Conservation (phyloP, 2,797 vertebrate genomes). For the Meda fulgida region DNA sequence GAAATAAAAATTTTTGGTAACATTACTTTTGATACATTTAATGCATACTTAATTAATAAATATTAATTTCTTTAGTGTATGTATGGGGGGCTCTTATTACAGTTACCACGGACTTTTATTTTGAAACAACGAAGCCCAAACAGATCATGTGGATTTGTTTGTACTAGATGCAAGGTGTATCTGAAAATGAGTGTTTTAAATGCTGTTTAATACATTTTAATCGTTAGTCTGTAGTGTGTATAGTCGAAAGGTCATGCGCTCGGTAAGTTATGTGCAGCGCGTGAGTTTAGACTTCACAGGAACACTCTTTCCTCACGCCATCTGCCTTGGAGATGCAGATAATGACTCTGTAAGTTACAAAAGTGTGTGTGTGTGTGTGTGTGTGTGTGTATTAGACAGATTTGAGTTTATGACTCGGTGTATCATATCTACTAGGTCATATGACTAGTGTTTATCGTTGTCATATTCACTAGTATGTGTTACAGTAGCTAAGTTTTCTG, state of each 20-base stretch:
- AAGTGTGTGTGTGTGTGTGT: background rate
- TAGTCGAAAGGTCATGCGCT: slow-evolving; percentile 79
- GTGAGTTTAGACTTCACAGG: slow-evolving; percentile 91
- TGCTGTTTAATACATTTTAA: background rate
- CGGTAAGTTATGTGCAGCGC: slow-evolving; percentile 91
- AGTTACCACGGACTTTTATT: background rate
- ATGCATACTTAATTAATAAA: background rate
- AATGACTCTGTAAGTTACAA: slow-evolving; percentile 84
- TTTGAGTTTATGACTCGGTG: background rate
- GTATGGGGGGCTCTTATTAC: background rate
- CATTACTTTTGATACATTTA: background rate
- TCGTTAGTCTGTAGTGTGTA: background rate
- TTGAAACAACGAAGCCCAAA: background rate
- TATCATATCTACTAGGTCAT: background rate
- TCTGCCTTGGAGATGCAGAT: slow-evolving; percentile 94
- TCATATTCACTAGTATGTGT: background rate
- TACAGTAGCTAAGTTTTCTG: background rate
- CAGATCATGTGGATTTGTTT: slow-evolving; percentile 18
- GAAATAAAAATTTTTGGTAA: background rate
- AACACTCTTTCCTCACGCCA: slow-evolving; percentile 91
- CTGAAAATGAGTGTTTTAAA: background rate
- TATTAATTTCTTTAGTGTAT: background rate
- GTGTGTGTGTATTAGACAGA: background rate
- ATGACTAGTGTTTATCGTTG: background rate
- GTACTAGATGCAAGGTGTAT: background rate